phyloP scores from a whole-genome alignment of 1,140 invertebrate genomes.

The Sycophaga agraensis region DNA sequence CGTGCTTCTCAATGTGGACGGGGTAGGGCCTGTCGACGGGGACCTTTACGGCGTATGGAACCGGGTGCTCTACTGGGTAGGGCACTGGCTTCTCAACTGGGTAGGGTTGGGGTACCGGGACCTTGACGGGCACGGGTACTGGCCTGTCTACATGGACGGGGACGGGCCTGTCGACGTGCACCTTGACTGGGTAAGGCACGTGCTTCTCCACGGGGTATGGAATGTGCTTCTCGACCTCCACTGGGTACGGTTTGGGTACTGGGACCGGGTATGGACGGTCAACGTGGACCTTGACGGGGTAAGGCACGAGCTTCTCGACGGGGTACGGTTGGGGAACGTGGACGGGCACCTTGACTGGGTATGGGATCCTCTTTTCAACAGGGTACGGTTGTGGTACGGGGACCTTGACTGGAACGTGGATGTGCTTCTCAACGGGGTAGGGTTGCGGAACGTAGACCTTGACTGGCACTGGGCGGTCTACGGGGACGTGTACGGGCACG shows the following conservation, averaged over 20 bases:
- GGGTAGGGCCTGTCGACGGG: conserved; percentile 67
- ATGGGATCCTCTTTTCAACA: conserved; percentile 66
- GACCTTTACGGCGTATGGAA: conserved; percentile 72
- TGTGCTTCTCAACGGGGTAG: conserved; percentile 67
- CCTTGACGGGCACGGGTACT: conserved; percentile 62
- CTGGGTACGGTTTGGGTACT: conserved; percentile 61
- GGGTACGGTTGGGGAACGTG: conserved; percentile 66
- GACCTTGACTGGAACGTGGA: conserved; percentile 69
- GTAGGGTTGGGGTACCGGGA: conserved; percentile 54
- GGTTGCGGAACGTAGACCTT: conserved; percentile 69
- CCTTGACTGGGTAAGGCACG: conserved; percentile 66
- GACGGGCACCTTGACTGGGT: conserved; percentile 65
- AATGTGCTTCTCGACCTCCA: conserved; percentile 68
- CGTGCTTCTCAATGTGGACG: conserved; percentile 65
- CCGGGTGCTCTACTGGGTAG: conserved; percentile 71
- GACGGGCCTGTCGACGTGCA: conserved; percentile 56
- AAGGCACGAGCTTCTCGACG: conserved; percentile 65
- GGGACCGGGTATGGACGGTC: conserved; percentile 63
- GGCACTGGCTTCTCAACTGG: conserved; percentile 62
- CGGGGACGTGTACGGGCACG: conserved; percentile 70
- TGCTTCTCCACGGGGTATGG: conserved; percentile 72
- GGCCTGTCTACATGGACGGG: conserved; percentile 58
- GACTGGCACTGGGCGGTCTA: conserved; percentile 67
- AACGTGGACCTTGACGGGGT: conserved; percentile 64
- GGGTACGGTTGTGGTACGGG: conserved; percentile 73